Percentiles rank a stretch among this genome's conserved stretches.
phyloP scores from a whole-genome alignment of 2,888 invertebrate species.

The Epinotia nisella region DNA sequence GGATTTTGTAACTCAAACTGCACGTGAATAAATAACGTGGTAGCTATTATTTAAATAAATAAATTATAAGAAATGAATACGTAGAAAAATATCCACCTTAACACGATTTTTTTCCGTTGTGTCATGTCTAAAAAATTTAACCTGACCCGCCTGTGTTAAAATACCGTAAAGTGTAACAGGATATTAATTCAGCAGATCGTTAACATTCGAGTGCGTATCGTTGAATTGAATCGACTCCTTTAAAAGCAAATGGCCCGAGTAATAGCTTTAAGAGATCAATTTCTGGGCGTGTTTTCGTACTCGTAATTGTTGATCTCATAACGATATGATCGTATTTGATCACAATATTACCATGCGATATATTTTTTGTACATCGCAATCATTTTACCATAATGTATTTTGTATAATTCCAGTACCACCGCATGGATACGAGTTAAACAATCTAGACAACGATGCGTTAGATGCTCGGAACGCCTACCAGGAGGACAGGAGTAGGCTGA shows the following conservation, averaged over 20 bases:
- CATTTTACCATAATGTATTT: background rate
- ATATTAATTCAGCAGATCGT: conserved; percentile 23
- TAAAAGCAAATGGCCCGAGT: conserved; percentile 34
- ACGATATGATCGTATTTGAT: background rate
- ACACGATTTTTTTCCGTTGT: background rate
- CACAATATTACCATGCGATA: background rate
- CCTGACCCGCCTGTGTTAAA: conserved; percentile 8
- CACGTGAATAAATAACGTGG: background rate
- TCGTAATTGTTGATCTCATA: conserved; percentile 15
- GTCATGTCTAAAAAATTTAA: background rate
- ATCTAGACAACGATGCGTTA: conserved; percentile 86
- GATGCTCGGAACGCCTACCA: conserved; percentile 86
- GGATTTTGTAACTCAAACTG: background rate
- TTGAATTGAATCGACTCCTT: conserved; percentile 30
- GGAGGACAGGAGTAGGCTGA: conserved; percentile 72
- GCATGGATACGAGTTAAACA: conserved; percentile 87
- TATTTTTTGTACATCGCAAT: background rate
- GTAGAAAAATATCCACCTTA: background rate
- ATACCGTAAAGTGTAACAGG: conserved; percentile 19
- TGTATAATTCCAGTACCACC: conserved; percentile 82
- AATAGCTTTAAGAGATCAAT: conserved; percentile 28
- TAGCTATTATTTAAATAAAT: background rate
- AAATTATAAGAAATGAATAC: too few relatives aligned
- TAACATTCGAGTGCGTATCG: conserved; percentile 21
- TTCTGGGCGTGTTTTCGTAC: conserved; percentile 14